A percentile compares a stretch with the other conserved stretches of the same genome.
phyloP scores from a whole-genome alignment of 1,140 invertebrate genomes.

The Solenopsis invicta region DNA sequence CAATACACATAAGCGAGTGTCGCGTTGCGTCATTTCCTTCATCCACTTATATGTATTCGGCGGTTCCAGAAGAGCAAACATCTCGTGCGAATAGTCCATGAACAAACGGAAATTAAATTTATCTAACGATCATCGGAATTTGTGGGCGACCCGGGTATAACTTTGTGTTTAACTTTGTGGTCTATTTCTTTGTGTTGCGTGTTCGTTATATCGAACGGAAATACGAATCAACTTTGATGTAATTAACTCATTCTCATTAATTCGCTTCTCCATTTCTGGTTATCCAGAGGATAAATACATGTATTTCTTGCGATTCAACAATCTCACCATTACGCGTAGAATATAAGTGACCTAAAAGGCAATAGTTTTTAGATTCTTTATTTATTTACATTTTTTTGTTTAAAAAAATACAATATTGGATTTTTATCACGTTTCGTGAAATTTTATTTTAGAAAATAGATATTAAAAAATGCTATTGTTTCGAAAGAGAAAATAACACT shows the following conservation, averaged over 20 bases:
- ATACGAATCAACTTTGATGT: neutral
- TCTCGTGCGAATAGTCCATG: neutral
- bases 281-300: conserved; percentile 22
- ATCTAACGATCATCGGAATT: conserved; percentile 48
- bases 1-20: conserved; percentile 5
- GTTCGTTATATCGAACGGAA: conserved; percentile 3
- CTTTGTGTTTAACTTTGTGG: conserved; percentile 22
- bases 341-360: conserved; percentile 10
- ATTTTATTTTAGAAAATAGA: neutral
- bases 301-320: conserved; percentile 19
- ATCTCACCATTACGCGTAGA: conserved; percentile 25
- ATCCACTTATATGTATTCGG: conserved; percentile 35
- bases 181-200: conserved; percentile 13
- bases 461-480: neutral
- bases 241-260: conserved; percentile 8
- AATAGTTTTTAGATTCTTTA: neutral
- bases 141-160: conserved; percentile 26
- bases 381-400: neutral
- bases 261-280: neutral
- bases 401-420: neutral
- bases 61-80: neutral
- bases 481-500: neutral
- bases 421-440: neutral
- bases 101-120: conserved; percentile 63
- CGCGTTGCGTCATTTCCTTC: conserved; percentile 16